phyloP scores from a whole-genome alignment of 2,797 vertebrate species.

The Myotis planiceps region DNA sequence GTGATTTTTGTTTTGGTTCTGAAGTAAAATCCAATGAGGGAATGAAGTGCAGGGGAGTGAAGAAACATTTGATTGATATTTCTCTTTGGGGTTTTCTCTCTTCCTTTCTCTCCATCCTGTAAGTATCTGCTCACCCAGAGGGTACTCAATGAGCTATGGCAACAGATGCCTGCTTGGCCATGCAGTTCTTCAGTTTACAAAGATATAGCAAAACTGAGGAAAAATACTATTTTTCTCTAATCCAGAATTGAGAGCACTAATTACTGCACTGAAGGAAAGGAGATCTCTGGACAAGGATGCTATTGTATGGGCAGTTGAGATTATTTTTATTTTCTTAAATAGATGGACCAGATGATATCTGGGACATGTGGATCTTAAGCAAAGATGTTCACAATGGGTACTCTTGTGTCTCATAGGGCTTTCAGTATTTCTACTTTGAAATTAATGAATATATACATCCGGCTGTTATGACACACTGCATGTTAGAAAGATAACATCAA shows the following conservation, averaged over 20 bases:
- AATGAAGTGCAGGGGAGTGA: constrained; percentile 15
- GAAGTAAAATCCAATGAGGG: constrained; percentile 27
- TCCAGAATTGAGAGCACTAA: constrained; percentile 45
- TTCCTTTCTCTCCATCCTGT: background rate
- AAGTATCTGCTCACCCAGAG: background rate
- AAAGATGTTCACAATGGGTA: constrained; percentile 55
- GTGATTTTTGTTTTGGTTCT: constrained; percentile 72
- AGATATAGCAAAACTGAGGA: constrained; percentile 62
- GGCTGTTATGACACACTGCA: background rate
- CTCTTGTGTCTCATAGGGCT: constrained; percentile 62
- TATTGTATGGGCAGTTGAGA: constrained; percentile 12
- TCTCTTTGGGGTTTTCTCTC: constrained; percentile 35
- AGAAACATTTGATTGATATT: constrained; percentile 63
- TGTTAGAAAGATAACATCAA: background rate
- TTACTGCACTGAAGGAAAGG: constrained; percentile 72
- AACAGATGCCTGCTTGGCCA: constrained; percentile 54
- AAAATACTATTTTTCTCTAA: constrained; percentile 75
- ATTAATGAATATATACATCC: constrained; percentile 50
- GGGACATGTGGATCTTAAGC: constrained; percentile 61
- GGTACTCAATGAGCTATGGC: background rate
- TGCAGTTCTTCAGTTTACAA: constrained; percentile 22
- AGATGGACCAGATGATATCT: constrained; percentile 77
- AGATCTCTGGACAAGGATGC: background rate
- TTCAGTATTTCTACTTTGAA: constrained; percentile 59
- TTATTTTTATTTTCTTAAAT: constrained; percentile 81